Evolutionary conservation across 2,113 vertebrate species (phyloP), one percentile per base, ranked within the genome.

Genomic region (Ailuropoda melanoleuca): DNA sequence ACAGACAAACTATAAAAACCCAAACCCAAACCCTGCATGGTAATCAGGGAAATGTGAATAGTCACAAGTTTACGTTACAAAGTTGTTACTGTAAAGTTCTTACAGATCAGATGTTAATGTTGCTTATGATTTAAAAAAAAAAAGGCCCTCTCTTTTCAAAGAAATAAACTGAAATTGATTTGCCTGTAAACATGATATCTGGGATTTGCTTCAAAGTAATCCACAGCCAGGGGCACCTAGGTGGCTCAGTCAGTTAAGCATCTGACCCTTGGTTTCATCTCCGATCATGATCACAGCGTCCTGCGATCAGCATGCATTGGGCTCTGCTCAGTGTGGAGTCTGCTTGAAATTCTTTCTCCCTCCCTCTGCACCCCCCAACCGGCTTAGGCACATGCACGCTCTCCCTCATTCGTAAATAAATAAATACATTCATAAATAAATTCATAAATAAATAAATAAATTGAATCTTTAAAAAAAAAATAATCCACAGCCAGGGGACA

Each of bases 131-230:
- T 43, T 87, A 26, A 43, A 43, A 8, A 43, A 43, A 8, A n/a
- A 70, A 72, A 15, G 8, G 37, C 37, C 23, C 50, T 68, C 29
- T 91, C 83, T 70, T 88, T 60, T 37, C 66, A 75, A 91, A 87
- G 48, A 0, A 2, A 74, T 26, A 87, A 24, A 55, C 46, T 17
- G 17, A 94, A 55, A 64, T 64, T 50, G 15, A 58, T 60, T 62
- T 37, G 46, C 23, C 68, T 77, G 11, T 55, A 70, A 89, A 80
- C 37, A 56, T 31, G 7, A 0, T 14, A 68, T 29, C 74, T 72
- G 62, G 15, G 50, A 86, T 90, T 90, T 64, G 80, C 82, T 93
- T 80, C 72, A 48, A 74, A 85, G 74, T 64, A 64, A 56, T 50
- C 53, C 37, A 72, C 46, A 80, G 64, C 21, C 29, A 14, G 39